Evolutionary conservation across 2,888 invertebrate genomes (phyloP).

Genomic region (Volucella inanis): DNA sequence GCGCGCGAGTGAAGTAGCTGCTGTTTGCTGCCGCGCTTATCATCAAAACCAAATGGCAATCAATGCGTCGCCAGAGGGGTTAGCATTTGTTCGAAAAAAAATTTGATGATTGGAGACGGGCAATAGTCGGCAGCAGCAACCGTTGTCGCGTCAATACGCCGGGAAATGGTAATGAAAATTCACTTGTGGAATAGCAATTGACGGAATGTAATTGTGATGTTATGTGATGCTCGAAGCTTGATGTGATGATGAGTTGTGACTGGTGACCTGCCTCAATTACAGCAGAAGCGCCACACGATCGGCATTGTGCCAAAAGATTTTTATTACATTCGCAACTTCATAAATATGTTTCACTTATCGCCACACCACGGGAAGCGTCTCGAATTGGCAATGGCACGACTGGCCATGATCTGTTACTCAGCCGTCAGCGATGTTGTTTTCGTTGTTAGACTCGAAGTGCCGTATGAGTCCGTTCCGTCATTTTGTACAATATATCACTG

Average conservation of each 20-base stretch:
- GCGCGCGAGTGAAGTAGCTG: too few species aligned
- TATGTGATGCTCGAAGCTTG: conserved; percentile 30
- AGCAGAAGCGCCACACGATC: conserved; percentile 59
- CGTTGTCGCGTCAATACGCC: neutral
- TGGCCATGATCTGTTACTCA: conserved; percentile 32
- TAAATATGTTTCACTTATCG: neutral
- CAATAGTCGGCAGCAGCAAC: conserved; percentile 18
- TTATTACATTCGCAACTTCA: conserved; percentile 35
- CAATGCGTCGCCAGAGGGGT: too few species aligned
- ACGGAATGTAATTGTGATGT: conserved; percentile 22
- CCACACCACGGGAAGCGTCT: conserved; percentile 45
- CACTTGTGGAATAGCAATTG: conserved; percentile 69
- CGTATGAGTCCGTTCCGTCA: neutral
- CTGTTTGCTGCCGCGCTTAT: too few species aligned
- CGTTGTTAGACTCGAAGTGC: conserved; percentile 17
- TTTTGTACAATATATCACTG: conserved; percentile 34
- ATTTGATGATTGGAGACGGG: conserved; percentile 35
- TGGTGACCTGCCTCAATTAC: conserved; percentile 70
- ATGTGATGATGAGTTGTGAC: neutral
- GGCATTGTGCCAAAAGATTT: conserved; percentile 21
- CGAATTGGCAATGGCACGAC: conserved; percentile 62
- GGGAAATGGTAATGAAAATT: conserved; percentile 63
- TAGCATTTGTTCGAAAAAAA: neutral
- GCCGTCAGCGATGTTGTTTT: neutral
- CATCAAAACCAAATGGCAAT: too few species aligned